Conservation (phyloP, 2,888 invertebrate genomes). For the Leptogaster cylindrica region DNA sequence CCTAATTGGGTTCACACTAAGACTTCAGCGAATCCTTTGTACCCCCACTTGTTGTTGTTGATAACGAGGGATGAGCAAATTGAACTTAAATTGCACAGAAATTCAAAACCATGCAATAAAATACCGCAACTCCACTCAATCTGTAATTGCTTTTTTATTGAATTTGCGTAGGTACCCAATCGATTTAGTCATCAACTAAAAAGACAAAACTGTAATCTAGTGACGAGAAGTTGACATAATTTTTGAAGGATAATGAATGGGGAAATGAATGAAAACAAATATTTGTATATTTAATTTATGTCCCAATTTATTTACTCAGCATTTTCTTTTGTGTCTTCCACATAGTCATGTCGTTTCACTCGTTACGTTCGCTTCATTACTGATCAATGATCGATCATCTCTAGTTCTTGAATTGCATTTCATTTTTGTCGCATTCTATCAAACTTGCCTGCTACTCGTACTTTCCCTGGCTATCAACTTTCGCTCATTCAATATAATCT, state of each 20-base stretch:
- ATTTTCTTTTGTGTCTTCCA: constrained; percentile 31
- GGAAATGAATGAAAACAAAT: not conserved
- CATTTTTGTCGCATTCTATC: constrained; percentile 13
- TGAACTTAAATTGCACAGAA: not conserved
- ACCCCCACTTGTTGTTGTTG: not conserved
- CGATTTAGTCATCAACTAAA: constrained; percentile 3
- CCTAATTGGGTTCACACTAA: constrained; percentile 24
- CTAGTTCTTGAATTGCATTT: constrained; percentile 24
- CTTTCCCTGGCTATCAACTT: constrained; percentile 26
- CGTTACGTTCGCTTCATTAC: constrained; percentile 9
- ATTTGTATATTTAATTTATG: constrained; percentile 32
- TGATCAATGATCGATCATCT: constrained; percentile 22
- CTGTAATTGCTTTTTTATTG: constrained; percentile 26
- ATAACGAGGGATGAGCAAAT: not conserved
- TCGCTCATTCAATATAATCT: constrained; percentile 22
- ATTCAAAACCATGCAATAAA: constrained; percentile 2
- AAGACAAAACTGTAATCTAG: no score
- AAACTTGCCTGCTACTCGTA: constrained; percentile 16
- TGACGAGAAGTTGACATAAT: not conserved
- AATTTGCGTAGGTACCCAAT: constrained; percentile 3
- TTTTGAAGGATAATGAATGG: not conserved
- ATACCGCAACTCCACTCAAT: not conserved
- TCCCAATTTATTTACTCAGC: constrained; percentile 41
- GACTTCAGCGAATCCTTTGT: constrained; percentile 1
- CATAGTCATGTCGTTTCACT: constrained; percentile 24